These are phyloP conservation scores for Sceliomorpha sp. DNA, from an alignment of 2,888 invertebrate species.

Conservation along the genomic window DNA sequence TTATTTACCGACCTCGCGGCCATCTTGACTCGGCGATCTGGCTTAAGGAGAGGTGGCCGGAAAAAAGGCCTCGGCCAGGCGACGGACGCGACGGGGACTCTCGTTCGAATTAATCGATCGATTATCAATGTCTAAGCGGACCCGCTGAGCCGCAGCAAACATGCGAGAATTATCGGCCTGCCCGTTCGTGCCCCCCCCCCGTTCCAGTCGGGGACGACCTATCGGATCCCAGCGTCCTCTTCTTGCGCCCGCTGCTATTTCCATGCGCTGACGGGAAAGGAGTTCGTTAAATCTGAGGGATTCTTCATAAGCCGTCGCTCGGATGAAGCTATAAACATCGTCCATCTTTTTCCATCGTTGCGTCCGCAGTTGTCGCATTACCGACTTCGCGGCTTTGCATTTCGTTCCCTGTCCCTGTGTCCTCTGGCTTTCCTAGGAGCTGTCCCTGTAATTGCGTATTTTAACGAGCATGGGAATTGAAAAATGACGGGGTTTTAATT, in stretches of 20 bases:
- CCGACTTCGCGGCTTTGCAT: slow-evolving; percentile 53
- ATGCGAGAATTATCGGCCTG: slow-evolving; percentile 58
- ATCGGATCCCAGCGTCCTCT: slow-evolving; percentile 45
- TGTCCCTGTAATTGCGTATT: too few species aligned
- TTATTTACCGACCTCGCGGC: slow-evolving; percentile 78
- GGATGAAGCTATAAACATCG: slow-evolving; percentile 55
- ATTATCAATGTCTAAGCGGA: slow-evolving; percentile 67
- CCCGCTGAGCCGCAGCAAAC: slow-evolving; percentile 52
- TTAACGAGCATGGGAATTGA: too few species aligned
- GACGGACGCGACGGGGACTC: slow-evolving; percentile 62
- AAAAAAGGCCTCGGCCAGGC: slow-evolving; percentile 59
- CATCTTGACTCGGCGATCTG: slow-evolving; percentile 76
- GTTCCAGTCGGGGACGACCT: slow-evolving; percentile 48
- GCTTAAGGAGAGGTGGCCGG: slow-evolving; percentile 73
- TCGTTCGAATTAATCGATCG: slow-evolving; percentile 75
- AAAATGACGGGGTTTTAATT: too few species aligned
- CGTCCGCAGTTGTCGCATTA: slow-evolving; percentile 19
- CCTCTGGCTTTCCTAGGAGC: too few species aligned
- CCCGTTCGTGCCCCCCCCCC: slow-evolving; percentile 23
- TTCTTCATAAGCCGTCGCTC: slow-evolving; percentile 44
- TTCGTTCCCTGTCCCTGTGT: slow-evolving; percentile 47
- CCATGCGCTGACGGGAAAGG: slow-evolving; percentile 36
- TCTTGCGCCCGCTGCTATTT: slow-evolving; percentile 34
- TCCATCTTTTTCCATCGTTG: slow-evolving; percentile 31
- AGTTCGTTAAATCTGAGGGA: slow-evolving; percentile 47